Evolutionary conservation across 2,888 invertebrate genomes (phyloP).

Genomic region (Tetragonula carbonaria): DNA sequence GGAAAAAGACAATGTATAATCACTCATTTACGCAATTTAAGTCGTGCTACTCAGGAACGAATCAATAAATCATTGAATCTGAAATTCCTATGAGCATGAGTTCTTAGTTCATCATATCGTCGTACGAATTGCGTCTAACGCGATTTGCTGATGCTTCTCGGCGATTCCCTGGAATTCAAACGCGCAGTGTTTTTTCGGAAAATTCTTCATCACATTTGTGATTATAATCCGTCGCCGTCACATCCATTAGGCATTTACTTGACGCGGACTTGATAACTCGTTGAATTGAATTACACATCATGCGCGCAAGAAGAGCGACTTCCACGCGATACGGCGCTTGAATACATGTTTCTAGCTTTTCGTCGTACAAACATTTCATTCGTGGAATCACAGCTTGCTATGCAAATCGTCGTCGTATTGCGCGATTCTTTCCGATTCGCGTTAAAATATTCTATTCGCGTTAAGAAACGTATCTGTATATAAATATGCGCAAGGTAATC

Average conservation of each 20-base stretch:
- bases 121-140: neutral
- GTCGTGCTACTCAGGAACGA: too few relatives aligned
- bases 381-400: slow-evolving; percentile 28
- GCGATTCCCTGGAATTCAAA: neutral
- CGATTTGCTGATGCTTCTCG: neutral
- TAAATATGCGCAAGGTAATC: slow-evolving; percentile 18
- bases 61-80: too few relatives aligned
- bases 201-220: neutral
- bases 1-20: too few relatives aligned
- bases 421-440: neutral
- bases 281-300: slow-evolving; percentile 32
- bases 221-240: neutral
- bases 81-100: too few relatives aligned
- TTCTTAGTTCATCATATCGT: too few relatives aligned
- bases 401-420: neutral
- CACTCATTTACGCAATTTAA: too few relatives aligned
- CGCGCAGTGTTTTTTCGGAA: neutral
- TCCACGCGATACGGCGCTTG: neutral
- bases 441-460: neutral
- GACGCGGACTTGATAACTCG: neutral
- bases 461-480: slow-evolving; percentile 16
- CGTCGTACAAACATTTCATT: neutral
- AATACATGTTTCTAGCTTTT: slow-evolving; percentile 30
- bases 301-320: slow-evolving; percentile 6
- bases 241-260: neutral